phyloP scores from a whole-genome alignment of 2,113 vertebrate genomes.

The Bathybates hornii region DNA sequence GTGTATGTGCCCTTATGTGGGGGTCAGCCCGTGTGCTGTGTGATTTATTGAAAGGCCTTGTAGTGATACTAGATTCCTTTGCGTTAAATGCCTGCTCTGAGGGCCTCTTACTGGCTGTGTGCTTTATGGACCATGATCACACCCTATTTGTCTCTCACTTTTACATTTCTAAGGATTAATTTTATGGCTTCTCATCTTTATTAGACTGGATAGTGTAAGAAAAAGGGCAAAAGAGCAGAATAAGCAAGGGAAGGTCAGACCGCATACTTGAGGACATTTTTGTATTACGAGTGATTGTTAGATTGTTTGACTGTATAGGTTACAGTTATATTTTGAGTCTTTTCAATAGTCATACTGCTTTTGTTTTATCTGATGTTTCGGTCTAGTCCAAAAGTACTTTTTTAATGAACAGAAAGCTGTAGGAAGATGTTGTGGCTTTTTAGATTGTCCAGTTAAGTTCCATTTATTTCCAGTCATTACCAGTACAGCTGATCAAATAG shows the following conservation, averaged over 20 bases:
- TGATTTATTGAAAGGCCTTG: constrained; percentile 63
- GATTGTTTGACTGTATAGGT: background rate
- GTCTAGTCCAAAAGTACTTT: background rate
- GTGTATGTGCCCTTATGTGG: constrained; percentile 8
- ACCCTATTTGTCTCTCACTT: constrained; percentile 39
- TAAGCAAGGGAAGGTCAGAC: background rate
- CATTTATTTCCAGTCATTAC: background rate
- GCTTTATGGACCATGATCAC: constrained; percentile 61
- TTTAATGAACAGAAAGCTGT: background rate
- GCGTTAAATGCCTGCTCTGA: constrained; percentile 60
- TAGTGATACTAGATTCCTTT: constrained; percentile 65
- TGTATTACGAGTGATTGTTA: background rate
- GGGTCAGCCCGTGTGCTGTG: constrained; percentile 16
- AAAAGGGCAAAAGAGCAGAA: background rate
- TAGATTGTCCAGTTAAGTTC: background rate
- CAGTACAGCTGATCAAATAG: background rate
- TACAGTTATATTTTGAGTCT: background rate
- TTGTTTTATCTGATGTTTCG: background rate
- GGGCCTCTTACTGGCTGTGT: constrained; percentile 49
- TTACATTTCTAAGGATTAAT: constrained; percentile 31
- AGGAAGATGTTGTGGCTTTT: background rate
- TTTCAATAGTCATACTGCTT: background rate
- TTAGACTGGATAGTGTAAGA: background rate
- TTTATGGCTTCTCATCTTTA: constrained; percentile 39
- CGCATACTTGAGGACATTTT: background rate